Base-by-base conservation (phyloP, 2,113 vertebrate genomes). In the Suncus etruscus region DNA sequence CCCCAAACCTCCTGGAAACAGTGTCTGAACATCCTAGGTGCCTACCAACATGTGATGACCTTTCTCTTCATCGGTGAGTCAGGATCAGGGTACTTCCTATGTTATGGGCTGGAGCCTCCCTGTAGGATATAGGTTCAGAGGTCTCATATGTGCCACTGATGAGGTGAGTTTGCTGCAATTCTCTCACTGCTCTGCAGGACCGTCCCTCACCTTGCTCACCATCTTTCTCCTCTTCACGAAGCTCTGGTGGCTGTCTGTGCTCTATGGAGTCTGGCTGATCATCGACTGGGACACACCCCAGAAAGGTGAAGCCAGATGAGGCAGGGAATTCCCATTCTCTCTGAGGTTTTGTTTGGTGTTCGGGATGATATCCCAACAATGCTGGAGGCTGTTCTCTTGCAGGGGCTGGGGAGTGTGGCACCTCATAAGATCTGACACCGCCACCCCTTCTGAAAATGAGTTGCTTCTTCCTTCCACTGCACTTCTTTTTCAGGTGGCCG, bases 21-120 rank as follows among this genome's bases (percentile, higher is more conserved):
- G 87, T 94, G 95, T 70, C 82, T 98, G 10, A 96, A 98, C 96
- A 63, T 58, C 11, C 3, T 98, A 27, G 97, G 97, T 68, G 92
- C 97, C 61, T 96, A 98, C 72, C 97, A 98, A 15, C 96, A 85
- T 82, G 95, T 97, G 31, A 8, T 98, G 9, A 94, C 77, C 29
- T 98, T 98, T 94, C 95, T 99, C 22, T 94, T 98, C 50, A 83
- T 98, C 84, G 98, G 98, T 98, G 93, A 97, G 97, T 66, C 16
- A 0, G 54, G 54, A 16, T 16, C 12, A 12, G 54, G 54, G 54
- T 16, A 54, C 12, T 16, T 39, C 39, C 39, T 39, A 5, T 3
- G 39, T 39, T 3, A 39, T 5, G 39, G 39, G 39, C 39, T 39
- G 39, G 39, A 39, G 39, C 39, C 5, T 39, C 54, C 54, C 12